Evolutionary conservation across 2,113 vertebrate species (phyloP).

Genomic region (Caretta caretta): DNA sequence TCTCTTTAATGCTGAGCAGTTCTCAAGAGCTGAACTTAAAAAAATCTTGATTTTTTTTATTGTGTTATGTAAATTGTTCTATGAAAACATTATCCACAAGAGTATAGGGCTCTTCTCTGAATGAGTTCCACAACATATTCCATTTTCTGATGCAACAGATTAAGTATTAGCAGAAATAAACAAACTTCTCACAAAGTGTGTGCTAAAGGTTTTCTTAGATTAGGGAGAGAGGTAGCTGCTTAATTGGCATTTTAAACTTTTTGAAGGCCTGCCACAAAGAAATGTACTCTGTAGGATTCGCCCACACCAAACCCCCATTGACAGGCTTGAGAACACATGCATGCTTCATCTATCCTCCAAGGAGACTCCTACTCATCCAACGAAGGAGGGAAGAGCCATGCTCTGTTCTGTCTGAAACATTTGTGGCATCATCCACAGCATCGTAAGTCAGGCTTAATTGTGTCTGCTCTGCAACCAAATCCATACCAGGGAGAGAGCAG

Average conservation of each 20-base stretch:
- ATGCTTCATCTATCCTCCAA: background rate
- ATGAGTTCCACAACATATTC: background rate
- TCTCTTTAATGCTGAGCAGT: background rate
- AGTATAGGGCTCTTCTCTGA: background rate
- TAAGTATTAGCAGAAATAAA: background rate
- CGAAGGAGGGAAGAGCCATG: background rate
- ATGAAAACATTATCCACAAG: background rate
- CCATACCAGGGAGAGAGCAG: background rate
- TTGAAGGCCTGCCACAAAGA: background rate
- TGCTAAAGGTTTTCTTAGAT: background rate
- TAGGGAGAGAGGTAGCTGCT: background rate
- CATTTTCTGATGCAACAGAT: background rate
- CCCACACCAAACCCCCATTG: background rate
- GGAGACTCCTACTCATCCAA: background rate
- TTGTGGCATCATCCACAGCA: background rate
- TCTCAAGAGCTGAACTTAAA: background rate
- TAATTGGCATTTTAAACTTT: background rate
- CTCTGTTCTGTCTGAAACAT: background rate
- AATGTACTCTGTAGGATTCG: rapidly evolving
- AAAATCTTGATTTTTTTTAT: background rate
- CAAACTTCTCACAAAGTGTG: rapidly evolving
- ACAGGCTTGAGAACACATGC: background rate
- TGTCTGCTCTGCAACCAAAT: background rate
- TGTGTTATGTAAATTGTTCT: background rate
- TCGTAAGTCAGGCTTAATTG: background rate